Conservation (phyloP, 2,113 vertebrate species). For the Lepidothrix coronata region DNA sequence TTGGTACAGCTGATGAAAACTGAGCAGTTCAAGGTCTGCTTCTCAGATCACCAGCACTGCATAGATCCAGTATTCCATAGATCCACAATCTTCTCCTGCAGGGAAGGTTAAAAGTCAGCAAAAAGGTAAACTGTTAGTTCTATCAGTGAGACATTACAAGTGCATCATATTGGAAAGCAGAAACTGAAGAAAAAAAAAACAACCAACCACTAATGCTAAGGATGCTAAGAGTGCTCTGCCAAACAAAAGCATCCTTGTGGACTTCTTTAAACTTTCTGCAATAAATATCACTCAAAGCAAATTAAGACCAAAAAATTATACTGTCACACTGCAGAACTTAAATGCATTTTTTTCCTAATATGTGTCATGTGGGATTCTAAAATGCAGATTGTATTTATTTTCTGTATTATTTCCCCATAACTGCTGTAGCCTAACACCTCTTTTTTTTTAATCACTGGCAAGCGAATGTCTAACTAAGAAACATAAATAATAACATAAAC, state of each 20-base stretch:
- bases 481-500: background rate
- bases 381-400: background rate
- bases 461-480: background rate
- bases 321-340: background rate
- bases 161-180: background rate
- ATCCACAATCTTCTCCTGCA: background rate
- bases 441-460: background rate
- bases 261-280: background rate
- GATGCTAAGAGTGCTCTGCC: background rate
- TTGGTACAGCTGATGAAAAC: slow-evolving; percentile 37
- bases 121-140: background rate
- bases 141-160: background rate
- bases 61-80: background rate
- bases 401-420: background rate
- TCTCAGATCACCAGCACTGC: slow-evolving; percentile 1
- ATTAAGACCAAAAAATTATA: background rate
- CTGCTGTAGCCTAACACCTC: background rate
- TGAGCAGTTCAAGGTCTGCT: background rate
- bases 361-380: background rate
- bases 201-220: background rate
- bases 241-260: background rate
- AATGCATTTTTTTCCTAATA: background rate
- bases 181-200: background rate
- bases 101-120: background rate
- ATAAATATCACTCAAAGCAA: background rate